Base-by-base conservation (phyloP, 2,113 vertebrate species). In the Numida meleagris region DNA sequence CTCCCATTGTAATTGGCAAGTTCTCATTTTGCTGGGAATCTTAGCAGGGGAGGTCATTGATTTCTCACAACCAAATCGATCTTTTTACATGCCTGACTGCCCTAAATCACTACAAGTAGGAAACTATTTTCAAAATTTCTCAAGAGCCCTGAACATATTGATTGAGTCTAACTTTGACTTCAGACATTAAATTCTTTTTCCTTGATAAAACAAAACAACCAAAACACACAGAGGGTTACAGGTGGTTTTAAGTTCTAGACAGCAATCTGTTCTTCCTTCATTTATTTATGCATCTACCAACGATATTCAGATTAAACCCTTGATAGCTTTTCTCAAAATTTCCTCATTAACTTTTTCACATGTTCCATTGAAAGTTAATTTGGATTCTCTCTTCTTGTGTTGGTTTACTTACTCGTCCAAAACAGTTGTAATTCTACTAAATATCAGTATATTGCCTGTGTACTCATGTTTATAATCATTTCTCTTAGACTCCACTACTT, bases 51-150 rank as follows among this genome's bases (percentile, higher is more conserved):
- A 55, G 80, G 57, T 55, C 88, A 88, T 95, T 93, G 94, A 96
- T 95, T 95, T 96, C 95, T 89, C 93, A 84, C 94, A 94, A 89
- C 90, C 2, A 8, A 90, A 96, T 94, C 90, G 74, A 88, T 95
- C 90, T 96, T 95, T 96, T 96, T 75, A 92, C 91, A 93, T 93
- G 96, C 94, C 90, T 94, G 94, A 86, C 95, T 92, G 92, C 92
- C 80, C 94, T 96, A 96, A 96, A 96, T 97, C 95, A 95, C 95
- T 96, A 91, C 95, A 95, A 95, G 94, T 70, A 96, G 90, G 93
- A 96, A 96, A 94, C 86, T 92, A 94, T 95, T 97, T 93, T 95
- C 94, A 96, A 95, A 95, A 95, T 96, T 96, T 96, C 96, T 96
- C 94, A 80, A 93, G 96, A 96, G 92, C 83, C 92, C 78, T 92